Evolutionary conservation across 2,888 invertebrate genomes (phyloP).

Genomic region (Notocelia uddmanniana): DNA sequence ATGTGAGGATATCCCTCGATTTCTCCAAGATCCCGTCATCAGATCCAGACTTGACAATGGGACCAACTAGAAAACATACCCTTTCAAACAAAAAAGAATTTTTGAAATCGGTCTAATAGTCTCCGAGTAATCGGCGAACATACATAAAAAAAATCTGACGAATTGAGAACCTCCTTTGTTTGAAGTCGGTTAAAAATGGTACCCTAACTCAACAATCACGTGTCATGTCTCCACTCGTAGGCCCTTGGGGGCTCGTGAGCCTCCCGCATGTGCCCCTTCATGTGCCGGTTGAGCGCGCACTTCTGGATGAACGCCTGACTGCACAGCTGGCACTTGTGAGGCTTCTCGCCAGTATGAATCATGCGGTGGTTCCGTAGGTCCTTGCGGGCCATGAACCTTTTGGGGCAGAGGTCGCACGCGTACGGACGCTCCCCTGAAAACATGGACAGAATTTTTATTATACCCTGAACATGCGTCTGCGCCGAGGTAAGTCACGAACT

Average conservation of each 20-base stretch:
- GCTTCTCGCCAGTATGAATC: slow-evolving; percentile 96
- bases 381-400: slow-evolving; percentile 96
- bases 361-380: slow-evolving; percentile 96
- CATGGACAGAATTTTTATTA: not conserved
- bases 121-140: no score
- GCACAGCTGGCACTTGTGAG: slow-evolving; percentile 95
- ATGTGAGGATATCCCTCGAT: no score
- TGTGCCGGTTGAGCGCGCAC: slow-evolving; percentile 96
- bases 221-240: slow-evolving; percentile 36
- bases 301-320: slow-evolving; percentile 96
- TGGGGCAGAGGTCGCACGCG: slow-evolving; percentile 94
- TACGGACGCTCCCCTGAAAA: slow-evolving; percentile 89
- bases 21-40: no score
- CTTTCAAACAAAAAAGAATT: no score
- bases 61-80: no score
- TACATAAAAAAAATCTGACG: no score
- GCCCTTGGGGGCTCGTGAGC: slow-evolving; percentile 44
- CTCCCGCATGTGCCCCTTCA: slow-evolving; percentile 86
- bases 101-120: no score
- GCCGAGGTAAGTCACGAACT: no score
- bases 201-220: slow-evolving; percentile 22
- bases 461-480: no score
- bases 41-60: no score
- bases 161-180: no score
- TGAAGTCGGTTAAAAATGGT: not conserved